Conservation (phyloP, 1,140 invertebrate species). For the Saccostrea echinata region DNA sequence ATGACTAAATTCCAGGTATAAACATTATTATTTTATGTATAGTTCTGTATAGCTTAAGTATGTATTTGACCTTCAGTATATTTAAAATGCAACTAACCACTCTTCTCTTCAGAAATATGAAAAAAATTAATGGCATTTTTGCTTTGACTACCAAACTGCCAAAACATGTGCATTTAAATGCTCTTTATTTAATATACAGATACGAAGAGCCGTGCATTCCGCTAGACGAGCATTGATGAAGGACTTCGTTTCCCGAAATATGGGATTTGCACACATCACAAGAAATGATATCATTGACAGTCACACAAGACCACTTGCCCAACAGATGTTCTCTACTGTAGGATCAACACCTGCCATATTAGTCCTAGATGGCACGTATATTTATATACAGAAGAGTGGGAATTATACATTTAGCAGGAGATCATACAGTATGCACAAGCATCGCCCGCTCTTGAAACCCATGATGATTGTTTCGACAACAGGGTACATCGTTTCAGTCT, state of each 20-base stretch:
- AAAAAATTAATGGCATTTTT: background rate
- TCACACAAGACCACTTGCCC: too few relatives aligned
- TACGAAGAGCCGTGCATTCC: background rate
- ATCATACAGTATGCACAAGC: conserved; percentile 41
- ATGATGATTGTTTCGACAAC: conserved; percentile 45
- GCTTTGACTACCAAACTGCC: too few relatives aligned
- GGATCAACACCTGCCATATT: background rate
- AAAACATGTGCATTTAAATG: background rate
- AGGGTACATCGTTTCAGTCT: conserved; percentile 27
- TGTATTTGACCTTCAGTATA: background rate
- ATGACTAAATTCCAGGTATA: background rate
- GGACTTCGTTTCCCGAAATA: too few relatives aligned
- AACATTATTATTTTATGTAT: background rate
- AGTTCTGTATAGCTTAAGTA: background rate
- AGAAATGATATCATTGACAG: too few relatives aligned
- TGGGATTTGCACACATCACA: background rate
- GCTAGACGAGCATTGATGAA: background rate
- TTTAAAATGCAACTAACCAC: background rate
- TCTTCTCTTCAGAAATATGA: background rate
- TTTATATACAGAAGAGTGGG: too few relatives aligned
- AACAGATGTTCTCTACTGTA: too few relatives aligned
- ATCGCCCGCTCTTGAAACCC: conserved; percentile 27
- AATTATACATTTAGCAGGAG: background rate
- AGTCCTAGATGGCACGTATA: too few relatives aligned
- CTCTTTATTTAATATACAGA: background rate